phyloP scores from a whole-genome alignment of 2,888 invertebrate genomes.

The Odontocerum albicorne region DNA sequence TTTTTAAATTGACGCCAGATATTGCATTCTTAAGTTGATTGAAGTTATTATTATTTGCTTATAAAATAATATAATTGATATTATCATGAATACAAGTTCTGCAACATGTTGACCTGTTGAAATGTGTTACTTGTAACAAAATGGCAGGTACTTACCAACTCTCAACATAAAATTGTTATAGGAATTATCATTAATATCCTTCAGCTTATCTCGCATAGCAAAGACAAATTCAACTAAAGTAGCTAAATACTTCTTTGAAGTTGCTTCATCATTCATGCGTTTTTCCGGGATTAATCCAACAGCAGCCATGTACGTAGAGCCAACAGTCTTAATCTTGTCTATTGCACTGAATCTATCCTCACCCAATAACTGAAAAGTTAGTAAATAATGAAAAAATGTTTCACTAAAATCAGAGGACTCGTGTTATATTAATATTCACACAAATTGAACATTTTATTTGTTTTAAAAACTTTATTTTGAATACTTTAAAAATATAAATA shows the following conservation, averaged over 20 bases:
- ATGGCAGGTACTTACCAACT: conserved; percentile 67
- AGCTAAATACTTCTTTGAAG: conserved; percentile 60
- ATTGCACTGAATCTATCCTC: conserved; percentile 85
- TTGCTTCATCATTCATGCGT: conserved; percentile 66
- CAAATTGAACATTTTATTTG: too few relatives aligned
- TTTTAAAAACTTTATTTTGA: too few relatives aligned
- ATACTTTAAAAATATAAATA: too few relatives aligned
- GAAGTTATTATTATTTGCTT: too few relatives aligned
- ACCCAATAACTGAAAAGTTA: conserved; percentile 64
- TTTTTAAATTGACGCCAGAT: too few relatives aligned
- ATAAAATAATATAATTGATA: too few relatives aligned
- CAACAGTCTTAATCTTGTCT: conserved; percentile 93
- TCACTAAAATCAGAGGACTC: too few relatives aligned
- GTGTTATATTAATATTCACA: too few relatives aligned
- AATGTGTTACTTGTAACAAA: too few relatives aligned
- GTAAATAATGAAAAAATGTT: background rate
- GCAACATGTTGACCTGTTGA: too few relatives aligned
- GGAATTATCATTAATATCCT: conserved; percentile 88
- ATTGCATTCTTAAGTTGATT: too few relatives aligned
- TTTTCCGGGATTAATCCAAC: conserved; percentile 86
- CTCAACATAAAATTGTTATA: conserved; percentile 90
- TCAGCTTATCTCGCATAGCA: conserved; percentile 81
- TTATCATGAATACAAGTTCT: too few relatives aligned
- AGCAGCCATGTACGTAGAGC: conserved; percentile 92
- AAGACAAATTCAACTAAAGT: conserved; percentile 89